Conservation (phyloP, 2,888 invertebrate genomes). For the Linnaemya tessellans region DNA sequence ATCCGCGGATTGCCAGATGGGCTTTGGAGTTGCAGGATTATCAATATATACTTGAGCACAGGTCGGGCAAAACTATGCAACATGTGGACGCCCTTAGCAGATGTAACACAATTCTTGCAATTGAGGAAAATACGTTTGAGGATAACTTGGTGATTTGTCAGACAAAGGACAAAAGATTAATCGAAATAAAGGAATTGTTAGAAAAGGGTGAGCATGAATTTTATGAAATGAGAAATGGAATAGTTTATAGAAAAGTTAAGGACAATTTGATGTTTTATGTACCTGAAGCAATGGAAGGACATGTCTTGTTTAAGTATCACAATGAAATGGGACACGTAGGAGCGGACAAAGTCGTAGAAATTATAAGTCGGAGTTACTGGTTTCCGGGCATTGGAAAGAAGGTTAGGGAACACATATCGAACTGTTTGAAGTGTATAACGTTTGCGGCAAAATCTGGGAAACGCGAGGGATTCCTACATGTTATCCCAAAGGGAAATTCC, state of each 20-base stretch:
- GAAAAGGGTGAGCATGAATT: slow-evolving; percentile 37
- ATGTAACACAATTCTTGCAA: slow-evolving; percentile 40
- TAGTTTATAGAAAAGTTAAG: slow-evolving; percentile 62
- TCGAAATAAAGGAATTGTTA: slow-evolving; percentile 14
- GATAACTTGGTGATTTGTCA: slow-evolving; percentile 59
- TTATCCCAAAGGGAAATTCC: slow-evolving; percentile 33
- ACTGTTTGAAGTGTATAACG: slow-evolving; percentile 40
- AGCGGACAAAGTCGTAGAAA: slow-evolving; percentile 31
- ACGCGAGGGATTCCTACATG: slow-evolving; percentile 33
- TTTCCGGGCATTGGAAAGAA: slow-evolving; percentile 7
- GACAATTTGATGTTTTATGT: slow-evolving; percentile 58
- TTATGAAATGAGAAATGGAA: slow-evolving; percentile 67
- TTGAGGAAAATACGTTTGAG: slow-evolving; percentile 58
- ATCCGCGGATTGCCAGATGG: not conserved
- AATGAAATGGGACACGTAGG: slow-evolving; percentile 69
- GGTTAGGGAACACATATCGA: slow-evolving; percentile 11
- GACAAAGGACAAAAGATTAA: slow-evolving; percentile 28
- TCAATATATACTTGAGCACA: slow-evolving; percentile 71
- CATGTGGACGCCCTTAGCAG: slow-evolving; percentile 78
- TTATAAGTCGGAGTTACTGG: slow-evolving; percentile 34
- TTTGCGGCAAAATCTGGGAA: slow-evolving; percentile 12
- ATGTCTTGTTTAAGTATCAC: slow-evolving; percentile 65
- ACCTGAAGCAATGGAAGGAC: slow-evolving; percentile 58
- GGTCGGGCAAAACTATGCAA: slow-evolving; percentile 73
- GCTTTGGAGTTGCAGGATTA: slow-evolving; percentile 69